Evolutionary conservation across 1,140 invertebrate species (phyloP).

Genomic region (Drosophila takahashii): DNA sequence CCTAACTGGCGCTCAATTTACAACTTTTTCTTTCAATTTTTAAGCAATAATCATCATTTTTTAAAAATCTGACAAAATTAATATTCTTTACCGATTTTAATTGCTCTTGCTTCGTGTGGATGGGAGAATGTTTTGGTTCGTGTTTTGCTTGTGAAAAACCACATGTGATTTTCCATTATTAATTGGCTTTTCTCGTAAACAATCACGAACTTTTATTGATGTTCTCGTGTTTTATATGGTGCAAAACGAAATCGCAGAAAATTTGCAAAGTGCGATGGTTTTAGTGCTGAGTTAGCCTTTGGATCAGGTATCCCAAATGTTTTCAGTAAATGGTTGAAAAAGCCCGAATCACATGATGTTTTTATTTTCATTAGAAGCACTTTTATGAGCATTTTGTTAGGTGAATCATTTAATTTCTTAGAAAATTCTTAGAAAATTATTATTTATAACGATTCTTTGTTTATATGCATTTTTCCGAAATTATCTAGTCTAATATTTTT

Average conservation of each 20-base stretch:
- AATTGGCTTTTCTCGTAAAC: constrained; percentile 27
- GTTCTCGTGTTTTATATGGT: constrained; percentile 25
- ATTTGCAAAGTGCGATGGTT: constrained; percentile 25
- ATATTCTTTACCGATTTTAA: background rate
- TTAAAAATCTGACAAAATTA: background rate
- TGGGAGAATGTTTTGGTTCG: background rate
- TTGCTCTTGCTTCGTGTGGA: background rate
- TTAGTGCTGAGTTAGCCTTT: constrained; percentile 26
- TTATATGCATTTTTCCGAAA: no score
- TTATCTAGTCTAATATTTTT: no score
- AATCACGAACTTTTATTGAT: constrained; percentile 40
- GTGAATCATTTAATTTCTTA: background rate
- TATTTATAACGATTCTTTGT: no score
- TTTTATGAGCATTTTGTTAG: background rate
- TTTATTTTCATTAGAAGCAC: background rate
- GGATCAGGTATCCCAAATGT: constrained; percentile 18
- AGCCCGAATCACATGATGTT: constrained; percentile 5
- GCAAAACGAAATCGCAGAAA: constrained; percentile 11
- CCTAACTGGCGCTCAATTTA: constrained; percentile 2
- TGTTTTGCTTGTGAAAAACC: constrained; percentile 19
- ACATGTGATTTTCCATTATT: constrained; percentile 26
- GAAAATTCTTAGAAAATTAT: no score
- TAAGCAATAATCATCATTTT: constrained; percentile 1
- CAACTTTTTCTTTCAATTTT: background rate
- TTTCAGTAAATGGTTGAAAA: background rate